Percentiles rank a stretch among this genome's conserved stretches.
These are phyloP conservation scores for Tapirus terrestris DNA, from an alignment of 2,113 vertebrate genomes.

Conservation along the genomic window DNA sequence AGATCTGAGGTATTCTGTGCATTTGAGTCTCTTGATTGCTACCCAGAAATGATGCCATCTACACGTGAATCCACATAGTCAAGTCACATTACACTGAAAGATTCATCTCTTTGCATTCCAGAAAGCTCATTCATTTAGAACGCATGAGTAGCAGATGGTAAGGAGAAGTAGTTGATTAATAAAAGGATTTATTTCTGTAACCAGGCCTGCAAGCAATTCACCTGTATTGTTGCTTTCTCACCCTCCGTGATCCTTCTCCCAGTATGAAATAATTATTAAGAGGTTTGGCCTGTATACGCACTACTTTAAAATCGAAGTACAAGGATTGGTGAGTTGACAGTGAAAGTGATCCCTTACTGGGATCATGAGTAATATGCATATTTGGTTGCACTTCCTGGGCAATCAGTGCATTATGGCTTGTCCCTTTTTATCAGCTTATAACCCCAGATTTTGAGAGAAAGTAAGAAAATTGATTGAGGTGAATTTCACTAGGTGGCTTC, in stretches of 20 bases:
- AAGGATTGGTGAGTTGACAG: neutral
- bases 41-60: neutral
- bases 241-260: neutral
- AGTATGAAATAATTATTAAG: neutral
- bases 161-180: neutral
- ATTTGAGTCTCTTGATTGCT: neutral
- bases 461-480: constrained; percentile 17
- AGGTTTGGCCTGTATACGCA: neutral
- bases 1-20: neutral
- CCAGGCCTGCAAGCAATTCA: neutral
- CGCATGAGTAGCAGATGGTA: neutral
- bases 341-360: neutral
- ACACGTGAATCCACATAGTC: neutral
- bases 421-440: neutral
- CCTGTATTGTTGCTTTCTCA: neutral
- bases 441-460: neutral
- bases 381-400: neutral
- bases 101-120: neutral
- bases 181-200: neutral
- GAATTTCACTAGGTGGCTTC: neutral
- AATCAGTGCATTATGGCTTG: neutral
- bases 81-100: neutral
- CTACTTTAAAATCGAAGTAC: neutral
- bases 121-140: neutral
- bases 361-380: neutral